A percentile compares a stretch with the other conserved stretches of the same genome.
These are phyloP conservation scores for Ormyrus nitidulus DNA, from an alignment of 2,888 invertebrate genomes.

Conservation along the genomic window DNA sequence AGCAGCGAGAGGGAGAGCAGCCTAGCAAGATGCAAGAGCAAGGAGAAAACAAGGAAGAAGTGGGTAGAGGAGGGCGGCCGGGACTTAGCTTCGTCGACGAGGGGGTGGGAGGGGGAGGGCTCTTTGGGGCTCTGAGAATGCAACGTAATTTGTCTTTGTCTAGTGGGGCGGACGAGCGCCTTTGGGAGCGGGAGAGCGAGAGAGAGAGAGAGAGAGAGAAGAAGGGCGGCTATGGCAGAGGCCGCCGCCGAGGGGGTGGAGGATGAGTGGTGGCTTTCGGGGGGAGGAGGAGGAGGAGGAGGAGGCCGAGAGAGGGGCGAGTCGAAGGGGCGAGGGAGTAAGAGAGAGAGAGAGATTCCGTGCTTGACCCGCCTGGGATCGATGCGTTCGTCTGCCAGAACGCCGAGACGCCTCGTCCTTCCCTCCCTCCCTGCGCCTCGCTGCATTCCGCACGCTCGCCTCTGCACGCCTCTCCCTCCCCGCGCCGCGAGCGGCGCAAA, in stretches of 20 bases:
- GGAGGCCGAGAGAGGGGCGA: constrained; percentile 18
- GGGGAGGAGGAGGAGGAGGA: constrained; percentile 49
- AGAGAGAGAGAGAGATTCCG: constrained; percentile 66
- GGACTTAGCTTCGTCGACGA: constrained; percentile 46
- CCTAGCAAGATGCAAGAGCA: constrained; percentile 50
- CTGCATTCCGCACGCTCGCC: constrained; percentile 41
- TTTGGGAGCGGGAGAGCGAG: constrained; percentile 57
- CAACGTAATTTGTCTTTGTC: constrained; percentile 76
- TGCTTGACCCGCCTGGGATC: constrained; percentile 76
- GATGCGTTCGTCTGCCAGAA: constrained; percentile 75
- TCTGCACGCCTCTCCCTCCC: constrained; percentile 39
- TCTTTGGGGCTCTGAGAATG: constrained; percentile 74
- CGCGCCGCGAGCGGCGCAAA: constrained; percentile 6
- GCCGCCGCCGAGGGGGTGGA: constrained; percentile 48
- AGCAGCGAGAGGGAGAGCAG: constrained; percentile 12
- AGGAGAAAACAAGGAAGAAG: constrained; percentile 50
- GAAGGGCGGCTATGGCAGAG: constrained; percentile 44
- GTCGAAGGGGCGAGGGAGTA: constrained; percentile 36
- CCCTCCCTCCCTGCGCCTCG: constrained; percentile 51
- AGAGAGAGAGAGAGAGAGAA: constrained; percentile 26
- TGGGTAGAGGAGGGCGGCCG: constrained; percentile 52
- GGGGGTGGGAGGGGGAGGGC: constrained; percentile 55
- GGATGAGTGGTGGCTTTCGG: constrained; percentile 57
- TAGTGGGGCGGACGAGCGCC: constrained; percentile 69
- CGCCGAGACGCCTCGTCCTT: constrained; percentile 45